phyloP scores from a whole-genome alignment of 2,888 invertebrate genomes.

The Melangyna quadrimaculata region DNA sequence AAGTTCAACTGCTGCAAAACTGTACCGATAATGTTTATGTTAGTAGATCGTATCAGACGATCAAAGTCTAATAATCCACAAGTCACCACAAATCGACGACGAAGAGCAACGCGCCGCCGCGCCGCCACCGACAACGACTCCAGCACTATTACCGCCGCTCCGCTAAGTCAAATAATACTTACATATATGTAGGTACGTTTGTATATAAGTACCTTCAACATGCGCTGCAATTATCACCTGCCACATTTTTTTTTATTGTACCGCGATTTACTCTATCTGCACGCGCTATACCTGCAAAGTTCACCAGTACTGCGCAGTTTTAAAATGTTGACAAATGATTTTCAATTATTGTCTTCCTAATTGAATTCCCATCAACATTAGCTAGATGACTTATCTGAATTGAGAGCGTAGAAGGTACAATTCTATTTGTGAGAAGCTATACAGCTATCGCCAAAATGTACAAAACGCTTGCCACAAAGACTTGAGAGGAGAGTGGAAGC shows the following conservation, averaged over 20 bases:
- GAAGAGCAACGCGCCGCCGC: not conserved
- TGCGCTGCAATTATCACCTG: conserved; percentile 64
- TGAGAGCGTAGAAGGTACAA: conserved; percentile 18
- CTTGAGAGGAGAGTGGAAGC: not conserved
- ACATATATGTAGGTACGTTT: not conserved
- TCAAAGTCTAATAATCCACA: conserved; percentile 59
- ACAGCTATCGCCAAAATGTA: not conserved
- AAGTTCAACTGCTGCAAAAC: conserved; percentile 15
- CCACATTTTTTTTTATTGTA: not conserved
- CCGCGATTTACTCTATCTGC: not conserved
- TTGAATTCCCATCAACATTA: conserved; percentile 22
- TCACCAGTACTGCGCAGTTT: conserved; percentile 42
- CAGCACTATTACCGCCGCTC: too few relatives aligned
- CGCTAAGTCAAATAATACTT: not conserved
- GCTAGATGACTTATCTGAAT: conserved; percentile 21
- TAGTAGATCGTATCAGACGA: conserved; percentile 59
- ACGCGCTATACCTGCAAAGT: not conserved
- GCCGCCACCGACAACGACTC: too few relatives aligned
- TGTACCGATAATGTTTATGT: conserved; percentile 34
- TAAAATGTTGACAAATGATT: conserved; percentile 22
- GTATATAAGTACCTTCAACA: not conserved
- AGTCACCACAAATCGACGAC: not conserved
- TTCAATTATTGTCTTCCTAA: conserved; percentile 25
- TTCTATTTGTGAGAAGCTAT: conserved; percentile 32
- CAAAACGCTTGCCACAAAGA: conserved; percentile 3